Base-by-base conservation (phyloP, 64 coral and sea anemone species). In the Pocillopora damicornis region DNA sequence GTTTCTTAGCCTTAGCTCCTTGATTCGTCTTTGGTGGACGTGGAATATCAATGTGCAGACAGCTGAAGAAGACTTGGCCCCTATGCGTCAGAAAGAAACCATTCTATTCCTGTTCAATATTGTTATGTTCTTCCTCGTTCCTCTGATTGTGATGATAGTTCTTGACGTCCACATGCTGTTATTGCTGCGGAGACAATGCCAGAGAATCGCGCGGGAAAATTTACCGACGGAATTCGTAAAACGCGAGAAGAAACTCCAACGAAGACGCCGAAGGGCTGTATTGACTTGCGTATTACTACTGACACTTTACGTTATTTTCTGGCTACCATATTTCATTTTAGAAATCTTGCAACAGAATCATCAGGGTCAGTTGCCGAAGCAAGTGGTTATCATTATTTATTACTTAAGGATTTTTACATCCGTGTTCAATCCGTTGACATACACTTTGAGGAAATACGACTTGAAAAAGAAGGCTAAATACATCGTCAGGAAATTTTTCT, bases 311-410 rank as follows among this genome's bases (percentile, higher is more conserved):
- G 80, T 79, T 20, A 74, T 73, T 15, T 74, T 86, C 34, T 91
- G 89, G 89, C 26, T 91, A 22, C 89, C 89, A 0, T 91, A 91
- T 63, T 91, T 91, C 45, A 86, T 84, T 16, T 76, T 77, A 8
- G 89, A 91, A 16, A 37, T 91, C 36, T n/a, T 65, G n/a, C 77
- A 71, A 38, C 62, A 63, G 2, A 35, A 79, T 57, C 45, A 38
- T 22, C 14, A 56, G 15, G 42, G 67, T 71, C 18, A 71, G 67
- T n/a, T 77, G 17, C 75, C 75, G 18, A 16, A 18, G 16, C 9
- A 22, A 16, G 4, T 77, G 20, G 17, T 77, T 15, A 77, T 45
- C 9, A 57, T 42, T 16, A 73, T 85, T 11, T 72, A 85, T 12
- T 85, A 85, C 71, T 42, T 85, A 1, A 37, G 81, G 2, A 7